Evolutionary conservation across 2,888 invertebrate species (phyloP).

Genomic region (Polymixis flavicincta): DNA sequence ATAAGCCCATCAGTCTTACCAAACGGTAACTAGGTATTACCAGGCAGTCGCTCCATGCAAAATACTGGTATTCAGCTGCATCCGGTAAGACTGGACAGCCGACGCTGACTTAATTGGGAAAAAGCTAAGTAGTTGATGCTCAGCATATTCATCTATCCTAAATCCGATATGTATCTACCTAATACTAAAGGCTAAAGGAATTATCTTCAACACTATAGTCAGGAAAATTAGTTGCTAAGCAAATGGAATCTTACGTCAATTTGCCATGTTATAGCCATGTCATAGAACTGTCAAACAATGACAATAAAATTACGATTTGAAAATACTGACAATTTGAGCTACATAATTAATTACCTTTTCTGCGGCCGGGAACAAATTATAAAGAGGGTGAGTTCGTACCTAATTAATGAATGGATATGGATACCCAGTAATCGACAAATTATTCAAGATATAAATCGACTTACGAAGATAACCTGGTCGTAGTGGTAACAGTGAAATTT

Average conservation of each 20-base stretch:
- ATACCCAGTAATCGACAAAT: not conserved
- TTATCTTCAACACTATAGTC: not conserved
- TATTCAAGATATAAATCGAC: not conserved
- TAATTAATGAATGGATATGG: constrained; percentile 1
- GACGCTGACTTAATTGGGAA: no score
- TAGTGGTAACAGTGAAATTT: not conserved
- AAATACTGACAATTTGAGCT: not conserved
- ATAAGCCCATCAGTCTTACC: no score
- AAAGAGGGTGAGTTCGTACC: not conserved
- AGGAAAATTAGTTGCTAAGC: not conserved
- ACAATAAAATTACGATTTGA: not conserved
- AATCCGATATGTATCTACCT: not conserved
- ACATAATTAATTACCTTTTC: not conserved
- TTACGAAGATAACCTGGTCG: not conserved
- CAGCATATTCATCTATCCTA: not conserved
- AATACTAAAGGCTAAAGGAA: not conserved
- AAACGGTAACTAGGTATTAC: no score
- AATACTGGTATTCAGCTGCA: no score
- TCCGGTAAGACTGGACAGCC: no score
- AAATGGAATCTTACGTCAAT: not conserved
- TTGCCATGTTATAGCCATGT: not conserved
- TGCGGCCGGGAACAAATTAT: not conserved
- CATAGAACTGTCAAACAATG: not conserved
- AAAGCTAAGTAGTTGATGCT: not conserved
- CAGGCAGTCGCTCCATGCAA: no score